Conservation (phyloP, 2,888 invertebrate species). For the Zelleria hepariella region DNA sequence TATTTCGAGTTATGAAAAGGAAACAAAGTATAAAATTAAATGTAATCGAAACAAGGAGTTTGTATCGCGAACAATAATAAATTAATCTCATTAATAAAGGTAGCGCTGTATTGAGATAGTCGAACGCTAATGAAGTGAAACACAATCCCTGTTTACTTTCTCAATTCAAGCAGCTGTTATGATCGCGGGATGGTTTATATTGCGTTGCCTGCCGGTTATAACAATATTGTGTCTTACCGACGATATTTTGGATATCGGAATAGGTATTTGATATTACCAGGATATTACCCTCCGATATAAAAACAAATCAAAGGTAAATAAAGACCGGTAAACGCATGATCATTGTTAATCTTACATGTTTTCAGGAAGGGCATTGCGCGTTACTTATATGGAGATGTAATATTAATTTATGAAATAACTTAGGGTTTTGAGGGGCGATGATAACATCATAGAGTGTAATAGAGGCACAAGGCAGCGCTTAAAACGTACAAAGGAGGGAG, state of each 20-base stretch:
- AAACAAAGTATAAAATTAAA: neutral
- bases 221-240: slow-evolving; percentile 30
- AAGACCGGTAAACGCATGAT: slow-evolving; percentile 15
- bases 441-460: neutral
- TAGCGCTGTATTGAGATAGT: slow-evolving; percentile 31
- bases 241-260: slow-evolving; percentile 24
- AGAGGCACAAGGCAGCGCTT: neutral
- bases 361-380: neutral
- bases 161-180: slow-evolving; percentile 25
- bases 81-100: slow-evolving; percentile 23
- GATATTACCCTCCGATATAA: slow-evolving; percentile 26
- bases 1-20: too few species aligned
- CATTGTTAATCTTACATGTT: slow-evolving; percentile 8
- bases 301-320: slow-evolving; percentile 25
- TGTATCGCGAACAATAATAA: neutral
- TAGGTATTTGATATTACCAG: too few species aligned
- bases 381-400: neutral
- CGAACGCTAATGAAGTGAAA: slow-evolving; percentile 39
- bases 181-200: slow-evolving; percentile 22
- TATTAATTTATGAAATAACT: neutral
- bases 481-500: neutral
- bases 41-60: neutral
- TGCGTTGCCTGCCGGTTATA: slow-evolving; percentile 23
- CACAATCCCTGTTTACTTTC: slow-evolving; percentile 34
- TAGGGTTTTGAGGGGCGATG: neutral